Evolutionary conservation across 2,113 vertebrate genomes (phyloP), one percentile per base, ranked within the genome.

Genomic region (Rhipidura dahli): DNA sequence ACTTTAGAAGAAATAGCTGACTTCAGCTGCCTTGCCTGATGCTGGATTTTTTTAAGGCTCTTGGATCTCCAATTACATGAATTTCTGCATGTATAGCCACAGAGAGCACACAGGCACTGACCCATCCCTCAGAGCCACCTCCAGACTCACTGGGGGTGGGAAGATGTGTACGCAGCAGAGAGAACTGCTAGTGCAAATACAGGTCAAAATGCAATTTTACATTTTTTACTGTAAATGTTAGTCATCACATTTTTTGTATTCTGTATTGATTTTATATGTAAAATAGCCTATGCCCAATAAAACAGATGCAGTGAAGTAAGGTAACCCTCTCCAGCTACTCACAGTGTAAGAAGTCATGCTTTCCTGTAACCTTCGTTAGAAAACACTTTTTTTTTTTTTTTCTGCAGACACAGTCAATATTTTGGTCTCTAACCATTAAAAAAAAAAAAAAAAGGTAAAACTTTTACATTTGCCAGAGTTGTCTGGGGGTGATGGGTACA

Each of bases 221-320:
- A 47, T 94, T 97, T 97, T 97, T 89, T 97, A 96, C 94, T 97
- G 94, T 96, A 94, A 92, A 95, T 95, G 95, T 93, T 90, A 95
- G 95, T 87, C 96, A 96, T 87, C 95, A 83, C 96, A 60, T 94
- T 90, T 95, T 97, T 97, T 95, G 95, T 97, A 96, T 94, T 96
- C 93, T 97, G 95, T 95, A 96, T 95, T 94, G 94, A 93, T 97
- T 97, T 97, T 97, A 44, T 97, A 96, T 96, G 95, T 97, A 97
- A 94, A 95, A 93, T 89, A 97, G 95, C 64, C 83, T 83, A 73
- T 96, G 91, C 93, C 91, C 94, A 97, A 97, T 97, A 96, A 97
- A 97, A 90, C 68, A 89, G 89, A 93, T 57, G 86, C 91, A 93
- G 93, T 93, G 89, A 93, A 78, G 94, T 88, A 93, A 94, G 96